A percentile compares a stretch with the other conserved stretches of the same genome.
Conservation (phyloP, 1,140 invertebrate genomes). For the Orius insidiosus region DNA sequence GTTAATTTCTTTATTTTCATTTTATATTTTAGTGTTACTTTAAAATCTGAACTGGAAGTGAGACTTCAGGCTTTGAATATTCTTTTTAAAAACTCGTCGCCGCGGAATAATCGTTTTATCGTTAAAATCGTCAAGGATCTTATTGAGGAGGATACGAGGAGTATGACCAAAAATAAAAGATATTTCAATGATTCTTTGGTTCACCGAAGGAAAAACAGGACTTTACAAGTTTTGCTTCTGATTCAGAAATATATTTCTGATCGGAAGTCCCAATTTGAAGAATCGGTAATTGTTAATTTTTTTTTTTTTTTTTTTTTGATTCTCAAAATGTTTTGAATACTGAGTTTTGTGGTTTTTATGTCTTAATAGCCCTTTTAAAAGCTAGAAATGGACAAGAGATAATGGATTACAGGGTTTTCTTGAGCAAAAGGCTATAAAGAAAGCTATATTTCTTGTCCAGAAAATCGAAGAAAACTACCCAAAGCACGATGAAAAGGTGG, state of each 20-base stretch:
- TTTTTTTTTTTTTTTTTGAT: too few species aligned
- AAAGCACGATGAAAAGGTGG: too few species aligned
- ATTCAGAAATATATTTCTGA: constrained; percentile 12
- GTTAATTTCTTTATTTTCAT: background rate
- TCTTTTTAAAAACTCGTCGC: constrained; percentile 15
- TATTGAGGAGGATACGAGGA: constrained; percentile 18
- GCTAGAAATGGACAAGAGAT: too few species aligned
- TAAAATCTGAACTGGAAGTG: constrained; percentile 22
- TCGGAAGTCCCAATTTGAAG: too few species aligned
- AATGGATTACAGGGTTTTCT: too few species aligned
- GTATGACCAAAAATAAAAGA: constrained; percentile 24
- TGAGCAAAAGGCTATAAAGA: too few species aligned
- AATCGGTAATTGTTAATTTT: background rate
- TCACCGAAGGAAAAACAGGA: constrained; percentile 31
- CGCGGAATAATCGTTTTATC: constrained; percentile 15
- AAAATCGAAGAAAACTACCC: too few species aligned
- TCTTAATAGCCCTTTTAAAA: too few species aligned
- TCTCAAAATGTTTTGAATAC: too few species aligned
- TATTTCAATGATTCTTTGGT: constrained; percentile 34
- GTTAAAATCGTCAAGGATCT: constrained; percentile 17
- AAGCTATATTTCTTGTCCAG: too few species aligned
- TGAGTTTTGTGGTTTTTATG: too few species aligned
- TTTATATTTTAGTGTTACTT: constrained; percentile 17
- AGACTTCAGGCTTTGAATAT: constrained; percentile 23
- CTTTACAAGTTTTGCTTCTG: constrained; percentile 32